Evolutionary conservation across 2,797 vertebrate species (phyloP).

Genomic region (Hydrophis major): DNA sequence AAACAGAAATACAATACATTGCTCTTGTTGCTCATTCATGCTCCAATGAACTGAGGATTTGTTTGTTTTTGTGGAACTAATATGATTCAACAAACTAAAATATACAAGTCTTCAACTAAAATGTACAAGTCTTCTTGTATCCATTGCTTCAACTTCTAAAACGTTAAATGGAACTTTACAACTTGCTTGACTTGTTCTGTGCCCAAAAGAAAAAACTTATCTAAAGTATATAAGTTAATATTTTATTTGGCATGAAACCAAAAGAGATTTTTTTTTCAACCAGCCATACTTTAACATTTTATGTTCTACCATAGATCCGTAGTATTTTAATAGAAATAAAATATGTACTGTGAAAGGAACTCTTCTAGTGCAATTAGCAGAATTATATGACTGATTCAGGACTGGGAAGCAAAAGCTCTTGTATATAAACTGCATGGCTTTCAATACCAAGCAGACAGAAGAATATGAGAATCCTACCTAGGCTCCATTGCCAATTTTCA

Average conservation of each 20-base stretch:
- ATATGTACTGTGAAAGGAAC: not conserved
- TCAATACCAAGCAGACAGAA: not conserved
- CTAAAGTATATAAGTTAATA: not conserved
- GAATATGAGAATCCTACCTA: not conserved
- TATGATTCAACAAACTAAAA: not conserved
- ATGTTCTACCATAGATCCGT: not conserved
- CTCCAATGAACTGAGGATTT: not conserved
- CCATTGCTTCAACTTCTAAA: not conserved
- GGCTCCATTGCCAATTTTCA: not conserved
- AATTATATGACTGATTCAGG: not conserved
- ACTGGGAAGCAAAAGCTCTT: not conserved
- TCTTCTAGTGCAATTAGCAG: not conserved
- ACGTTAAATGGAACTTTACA: not conserved
- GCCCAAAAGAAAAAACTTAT: not conserved
- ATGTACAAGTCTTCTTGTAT: not conserved
- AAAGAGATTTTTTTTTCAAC: not conserved
- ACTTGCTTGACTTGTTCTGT: not conserved
- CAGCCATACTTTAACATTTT: not conserved
- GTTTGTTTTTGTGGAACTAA: not conserved
- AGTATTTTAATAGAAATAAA: not conserved
- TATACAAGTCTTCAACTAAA: not conserved
- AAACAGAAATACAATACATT: not conserved
- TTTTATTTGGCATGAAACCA: constrained; percentile 1
- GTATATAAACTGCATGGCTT: not conserved
- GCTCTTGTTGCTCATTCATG: not conserved